These are phyloP conservation scores for Macrocentrus cingulum DNA, from an alignment of 1,140 invertebrate genomes.

Conservation along the genomic window DNA sequence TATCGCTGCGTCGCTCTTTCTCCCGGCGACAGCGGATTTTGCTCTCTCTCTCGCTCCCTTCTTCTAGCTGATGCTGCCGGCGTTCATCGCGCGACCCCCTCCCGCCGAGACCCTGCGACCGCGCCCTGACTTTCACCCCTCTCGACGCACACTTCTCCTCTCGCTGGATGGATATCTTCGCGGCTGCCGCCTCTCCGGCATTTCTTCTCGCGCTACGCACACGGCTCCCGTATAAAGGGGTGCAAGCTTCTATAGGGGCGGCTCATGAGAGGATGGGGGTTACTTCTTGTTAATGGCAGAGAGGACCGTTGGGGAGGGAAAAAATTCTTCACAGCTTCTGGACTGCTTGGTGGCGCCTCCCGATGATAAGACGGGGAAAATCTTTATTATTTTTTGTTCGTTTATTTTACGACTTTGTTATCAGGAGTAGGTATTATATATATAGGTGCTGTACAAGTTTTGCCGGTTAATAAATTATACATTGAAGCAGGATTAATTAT, in stretches of 20 bases:
- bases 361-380: neutral
- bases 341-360: constrained; percentile 46
- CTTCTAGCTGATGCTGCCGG: constrained; percentile 13
- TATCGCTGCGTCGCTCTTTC: constrained; percentile 39
- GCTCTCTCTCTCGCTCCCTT: constrained; percentile 9
- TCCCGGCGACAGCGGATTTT: constrained; percentile 30
- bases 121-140: constrained; percentile 26
- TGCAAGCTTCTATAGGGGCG: neutral
- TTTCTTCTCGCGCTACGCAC: constrained; percentile 5
- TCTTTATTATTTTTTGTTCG: too few relatives aligned
- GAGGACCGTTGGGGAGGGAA: neutral
- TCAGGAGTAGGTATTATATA: too few relatives aligned
- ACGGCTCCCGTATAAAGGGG: neutral
- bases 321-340: neutral
- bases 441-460: too few relatives aligned
- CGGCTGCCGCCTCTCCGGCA: constrained; percentile 13
- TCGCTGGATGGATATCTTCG: constrained; percentile 6
- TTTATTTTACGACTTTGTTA: too few relatives aligned
- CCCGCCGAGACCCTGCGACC: constrained; percentile 22
- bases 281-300: too few relatives aligned
- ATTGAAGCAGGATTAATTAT: too few relatives aligned
- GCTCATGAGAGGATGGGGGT: constrained; percentile 1
- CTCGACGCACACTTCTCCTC: constrained; percentile 14
- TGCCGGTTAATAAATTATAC: too few relatives aligned
- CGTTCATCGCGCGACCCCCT: constrained; percentile 6